phyloP scores from a whole-genome alignment of 2,888 invertebrate species.

The Podabrus alpinus region DNA sequence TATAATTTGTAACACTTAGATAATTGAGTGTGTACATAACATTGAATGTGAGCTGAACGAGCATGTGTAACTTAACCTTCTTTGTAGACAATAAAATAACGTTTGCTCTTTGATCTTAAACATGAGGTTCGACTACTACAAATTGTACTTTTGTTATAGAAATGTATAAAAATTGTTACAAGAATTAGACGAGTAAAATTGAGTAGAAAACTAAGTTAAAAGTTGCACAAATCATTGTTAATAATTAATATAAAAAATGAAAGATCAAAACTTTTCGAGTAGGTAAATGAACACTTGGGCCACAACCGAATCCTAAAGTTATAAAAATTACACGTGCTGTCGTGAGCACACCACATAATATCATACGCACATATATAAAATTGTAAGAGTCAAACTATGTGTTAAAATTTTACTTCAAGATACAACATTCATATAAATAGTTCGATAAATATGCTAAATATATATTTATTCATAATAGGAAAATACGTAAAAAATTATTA shows the following conservation, averaged over 20 bases:
- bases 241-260: not conserved
- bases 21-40: constrained; percentile 28
- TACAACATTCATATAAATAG: constrained; percentile 24
- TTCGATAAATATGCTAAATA: constrained; percentile 26
- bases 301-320: not conserved
- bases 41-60: constrained; percentile 24
- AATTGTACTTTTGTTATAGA: not conserved
- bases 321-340: constrained; percentile 24
- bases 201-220: not conserved
- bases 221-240: not conserved
- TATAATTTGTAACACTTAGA: constrained; percentile 26
- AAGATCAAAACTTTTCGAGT: not conserved
- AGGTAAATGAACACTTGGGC: not conserved
- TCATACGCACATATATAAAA: constrained; percentile 18
- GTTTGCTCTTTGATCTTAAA: not conserved
- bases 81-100: not conserved
- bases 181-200: not conserved
- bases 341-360: not conserved
- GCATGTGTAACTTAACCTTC: constrained; percentile 21
- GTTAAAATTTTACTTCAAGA: constrained; percentile 22
- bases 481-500: constrained; percentile 29
- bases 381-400: constrained; percentile 21
- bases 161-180: not conserved
- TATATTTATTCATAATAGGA: constrained; percentile 16
- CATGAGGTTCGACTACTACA: not conserved